A percentile compares a stretch with the other conserved stretches of the same genome.
These are phyloP conservation scores for Pollenia amentaria DNA, from an alignment of 2,888 invertebrate species.

Conservation along the genomic window DNA sequence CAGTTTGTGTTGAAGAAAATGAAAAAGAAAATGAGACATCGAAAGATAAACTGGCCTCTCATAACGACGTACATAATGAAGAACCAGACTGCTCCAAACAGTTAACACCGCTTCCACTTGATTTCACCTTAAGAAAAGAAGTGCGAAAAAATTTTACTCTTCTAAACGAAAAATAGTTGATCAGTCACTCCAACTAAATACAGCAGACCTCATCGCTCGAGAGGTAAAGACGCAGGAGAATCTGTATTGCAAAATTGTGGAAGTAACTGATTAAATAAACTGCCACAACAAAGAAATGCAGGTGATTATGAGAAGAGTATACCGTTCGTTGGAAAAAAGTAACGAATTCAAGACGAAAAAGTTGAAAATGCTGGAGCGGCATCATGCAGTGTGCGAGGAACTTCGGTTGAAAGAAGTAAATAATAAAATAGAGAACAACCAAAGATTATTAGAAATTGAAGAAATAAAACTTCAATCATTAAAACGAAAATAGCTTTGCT, in stretches of 20 bases:
- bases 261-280: background rate
- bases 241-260: conserved; percentile 16
- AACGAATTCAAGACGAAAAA: conserved; percentile 12
- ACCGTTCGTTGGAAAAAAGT: conserved; percentile 20
- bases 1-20: too few relatives aligned
- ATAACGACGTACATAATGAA: conserved; percentile 13
- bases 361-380: conserved; percentile 20
- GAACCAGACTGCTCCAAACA: conserved; percentile 14
- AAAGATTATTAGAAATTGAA: conserved; percentile 28
- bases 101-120: conserved; percentile 4
- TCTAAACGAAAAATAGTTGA: conserved; percentile 9
- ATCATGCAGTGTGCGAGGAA: conserved; percentile 24
- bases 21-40: conserved; percentile 14
- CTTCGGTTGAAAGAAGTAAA: conserved; percentile 12
- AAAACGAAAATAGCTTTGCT: background rate
- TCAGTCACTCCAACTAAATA: background rate
- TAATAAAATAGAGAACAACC: conserved; percentile 15
- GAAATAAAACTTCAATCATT: conserved; percentile 11
- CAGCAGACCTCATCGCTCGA: conserved; percentile 5
- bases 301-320: conserved; percentile 31
- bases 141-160: conserved; percentile 9
- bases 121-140: too few relatives aligned
- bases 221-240: conserved; percentile 23
- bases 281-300: conserved; percentile 25
- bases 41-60: conserved; percentile 2